phyloP scores from a whole-genome alignment of 2,113 vertebrate genomes.

The Aegotheles bennettii region DNA sequence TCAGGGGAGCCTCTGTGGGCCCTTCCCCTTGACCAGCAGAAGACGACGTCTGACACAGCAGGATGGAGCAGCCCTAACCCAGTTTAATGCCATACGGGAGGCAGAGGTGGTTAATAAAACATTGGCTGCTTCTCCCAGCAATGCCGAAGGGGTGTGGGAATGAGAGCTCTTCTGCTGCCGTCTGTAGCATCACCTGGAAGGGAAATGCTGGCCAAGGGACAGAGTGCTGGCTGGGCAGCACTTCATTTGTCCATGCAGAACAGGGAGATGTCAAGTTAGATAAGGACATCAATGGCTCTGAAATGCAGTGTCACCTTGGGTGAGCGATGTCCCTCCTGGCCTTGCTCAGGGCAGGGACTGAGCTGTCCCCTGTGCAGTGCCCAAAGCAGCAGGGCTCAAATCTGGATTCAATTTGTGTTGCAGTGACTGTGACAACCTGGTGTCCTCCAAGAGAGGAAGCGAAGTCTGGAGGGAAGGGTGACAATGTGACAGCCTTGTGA shows the following conservation, averaged over 20 bases:
- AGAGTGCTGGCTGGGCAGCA: background rate
- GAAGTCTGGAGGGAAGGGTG: background rate
- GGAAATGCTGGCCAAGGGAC: background rate
- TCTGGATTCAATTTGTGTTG: background rate
- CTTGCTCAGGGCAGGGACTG: background rate
- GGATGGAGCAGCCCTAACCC: slow-evolving; percentile 23
- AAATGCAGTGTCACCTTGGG: background rate
- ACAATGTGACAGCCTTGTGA: accelerated
- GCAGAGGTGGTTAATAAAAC: slow-evolving; percentile 46
- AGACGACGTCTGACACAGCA: slow-evolving; percentile 27
- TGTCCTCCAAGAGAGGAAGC: background rate
- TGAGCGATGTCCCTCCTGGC: accelerated
- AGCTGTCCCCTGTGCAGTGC: background rate
- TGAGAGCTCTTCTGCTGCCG: background rate
- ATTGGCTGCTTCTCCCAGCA: background rate
- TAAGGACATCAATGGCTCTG: background rate
- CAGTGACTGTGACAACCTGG: background rate
- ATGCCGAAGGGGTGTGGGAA: background rate
- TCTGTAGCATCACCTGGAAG: slow-evolving; percentile 8
- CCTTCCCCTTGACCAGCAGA: background rate
- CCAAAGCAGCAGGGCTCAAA: background rate
- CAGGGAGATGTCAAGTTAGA: background rate
- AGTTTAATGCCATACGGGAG: background rate
- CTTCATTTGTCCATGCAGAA: background rate
- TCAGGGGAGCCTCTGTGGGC: background rate